A percentile compares a stretch with the other conserved stretches of the same genome.
Evolutionary conservation across 2,113 vertebrate species (phyloP).

Genomic region (Poeciliopsis prolifica): DNA sequence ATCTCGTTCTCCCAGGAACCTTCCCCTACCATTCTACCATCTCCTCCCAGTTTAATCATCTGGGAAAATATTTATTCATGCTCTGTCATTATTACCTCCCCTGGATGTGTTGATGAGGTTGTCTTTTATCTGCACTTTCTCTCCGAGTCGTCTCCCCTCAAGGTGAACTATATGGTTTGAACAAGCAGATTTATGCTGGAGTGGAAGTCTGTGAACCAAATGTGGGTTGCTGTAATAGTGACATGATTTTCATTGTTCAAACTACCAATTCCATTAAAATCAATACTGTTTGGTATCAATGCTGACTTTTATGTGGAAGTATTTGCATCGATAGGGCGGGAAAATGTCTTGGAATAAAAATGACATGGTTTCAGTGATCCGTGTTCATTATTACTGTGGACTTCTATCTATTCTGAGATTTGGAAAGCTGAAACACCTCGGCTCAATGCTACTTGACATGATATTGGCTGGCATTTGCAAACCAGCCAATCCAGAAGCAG

Average conservation of each 20-base stretch:
- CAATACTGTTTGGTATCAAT: conserved; percentile 2
- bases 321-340: neutral
- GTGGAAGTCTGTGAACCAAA: conserved; percentile 16
- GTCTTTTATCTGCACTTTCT: conserved; percentile 54
- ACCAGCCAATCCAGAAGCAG: too few relatives aligned
- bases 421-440: too few relatives aligned
- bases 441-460: too few relatives aligned
- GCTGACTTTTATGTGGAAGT: conserved; percentile 14
- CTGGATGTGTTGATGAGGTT: conserved; percentile 60
- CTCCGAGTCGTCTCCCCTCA: conserved; percentile 39
- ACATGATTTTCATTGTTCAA: conserved; percentile 1
- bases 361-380: neutral
- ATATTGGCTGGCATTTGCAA: too few relatives aligned
- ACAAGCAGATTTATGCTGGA: conserved; percentile 17
- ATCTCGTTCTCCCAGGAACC: conserved; percentile 27
- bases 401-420: too few relatives aligned
- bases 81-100: conserved; percentile 47
- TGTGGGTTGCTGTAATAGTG: neutral
- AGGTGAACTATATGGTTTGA: conserved; percentile 50
- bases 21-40: conserved; percentile 31
- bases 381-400: too few relatives aligned
- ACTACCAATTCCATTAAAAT: conserved; percentile 1
- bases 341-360: neutral
- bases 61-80: conserved; percentile 71
- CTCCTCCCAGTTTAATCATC: conserved; percentile 62